Base-by-base conservation (phyloP, 2,888 invertebrate genomes). In the Tiphia femorata region DNA sequence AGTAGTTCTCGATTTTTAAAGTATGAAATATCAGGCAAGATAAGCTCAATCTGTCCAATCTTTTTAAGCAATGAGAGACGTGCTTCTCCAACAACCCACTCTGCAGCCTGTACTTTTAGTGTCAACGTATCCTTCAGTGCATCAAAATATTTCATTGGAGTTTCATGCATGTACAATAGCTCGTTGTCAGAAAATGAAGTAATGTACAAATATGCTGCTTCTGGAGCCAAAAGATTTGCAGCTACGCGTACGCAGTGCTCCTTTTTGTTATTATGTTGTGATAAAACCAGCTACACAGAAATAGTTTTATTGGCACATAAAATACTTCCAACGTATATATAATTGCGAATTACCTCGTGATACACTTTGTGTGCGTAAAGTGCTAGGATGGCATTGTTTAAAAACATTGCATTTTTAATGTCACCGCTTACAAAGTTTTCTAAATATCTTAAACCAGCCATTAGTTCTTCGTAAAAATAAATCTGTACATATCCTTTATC, bases 311-410 rank as follows among this genome's bases (percentile, higher is more conserved):
- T 38, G 14, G 17, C 20, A 19, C 12, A 8, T n/a, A 38, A 37
- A 27, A 19, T 1, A 30, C 7, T 19, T 29, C 29, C 4, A 16
- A 14, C 10, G 35, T 21, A 21, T 14, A 12, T 62, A 14, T 8
- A 23, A 20, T 12, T 17, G 7, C 1, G 12, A 25, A 17, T 29
- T 66, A 77, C 77, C 51, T 72, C 62, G n/a, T 65, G 60, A 47
- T 77, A 75, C 37, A 77, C 50, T 46, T 67, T 58, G 17, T 55
- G 59, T 29, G 74, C 72, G 29, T 75, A 74, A 16, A 78, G 61
- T 21, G 62, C 75, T 38, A 77, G 48, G 23, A 78, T 43, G 7
- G 68, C 72, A 33, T 77, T 76, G 20, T 76, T 62, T 6, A 76
- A 50, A 21, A 38, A 7, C 38, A 52, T 56, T 4, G 46, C 23